A percentile compares a stretch with the other conserved stretches of the same genome.
phyloP scores from a whole-genome alignment of 2,888 invertebrate genomes.

The Capitulum mitella region DNA sequence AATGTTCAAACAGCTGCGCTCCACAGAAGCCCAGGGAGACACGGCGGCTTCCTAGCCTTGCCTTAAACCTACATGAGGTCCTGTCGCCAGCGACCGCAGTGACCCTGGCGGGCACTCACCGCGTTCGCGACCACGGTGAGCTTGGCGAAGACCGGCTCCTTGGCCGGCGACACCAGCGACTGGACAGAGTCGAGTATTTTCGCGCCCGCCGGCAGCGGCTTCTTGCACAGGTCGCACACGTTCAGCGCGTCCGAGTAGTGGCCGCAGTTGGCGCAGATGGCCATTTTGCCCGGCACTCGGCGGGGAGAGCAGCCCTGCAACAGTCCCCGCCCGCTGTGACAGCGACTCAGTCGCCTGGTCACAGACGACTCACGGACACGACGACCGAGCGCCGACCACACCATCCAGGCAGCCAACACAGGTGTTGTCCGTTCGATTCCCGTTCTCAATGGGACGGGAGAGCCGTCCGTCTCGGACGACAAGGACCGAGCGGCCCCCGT shows the following conservation, averaged over 20 bases:
- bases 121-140: neutral
- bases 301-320: constrained; percentile 32
- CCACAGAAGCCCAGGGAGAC: neutral
- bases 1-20: no score
- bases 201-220: constrained; percentile 38
- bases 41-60: neutral
- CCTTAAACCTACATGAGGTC: neutral
- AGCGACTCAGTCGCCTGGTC: neutral
- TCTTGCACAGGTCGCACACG: constrained; percentile 60
- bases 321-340: neutral
- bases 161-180: neutral
- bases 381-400: neutral
- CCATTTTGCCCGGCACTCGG: constrained; percentile 54
- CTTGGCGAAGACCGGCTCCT: no score
- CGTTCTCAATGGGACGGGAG: no score
- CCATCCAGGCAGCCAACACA: no score
- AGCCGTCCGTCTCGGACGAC: no score
- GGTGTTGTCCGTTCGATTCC: no score
- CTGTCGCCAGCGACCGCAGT: no score
- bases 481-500: no score
- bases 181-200: constrained; percentile 37
- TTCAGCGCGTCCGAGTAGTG: constrained; percentile 69
- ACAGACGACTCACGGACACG: neutral
- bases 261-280: constrained; percentile 73
- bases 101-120: neutral